Conservation (phyloP, 2,888 invertebrate species). For the Oxyscelio sp. region DNA sequence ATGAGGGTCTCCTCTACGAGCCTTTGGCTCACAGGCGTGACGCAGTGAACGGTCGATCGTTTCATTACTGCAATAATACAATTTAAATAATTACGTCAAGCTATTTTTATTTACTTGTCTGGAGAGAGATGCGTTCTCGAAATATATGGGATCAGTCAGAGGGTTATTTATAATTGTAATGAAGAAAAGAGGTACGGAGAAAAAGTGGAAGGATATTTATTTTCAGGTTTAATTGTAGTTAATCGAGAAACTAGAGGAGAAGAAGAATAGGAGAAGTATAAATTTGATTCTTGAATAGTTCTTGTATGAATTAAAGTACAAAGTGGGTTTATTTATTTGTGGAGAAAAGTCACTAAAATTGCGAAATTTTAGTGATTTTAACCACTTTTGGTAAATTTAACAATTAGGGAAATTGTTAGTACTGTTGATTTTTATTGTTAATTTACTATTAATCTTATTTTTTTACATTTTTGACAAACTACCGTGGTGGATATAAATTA, state of each 20-base stretch:
- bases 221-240: slow-evolving; percentile 12
- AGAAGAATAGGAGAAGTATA: neutral
- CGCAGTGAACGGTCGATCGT: slow-evolving; percentile 52
- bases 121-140: slow-evolving; percentile 16
- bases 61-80: slow-evolving; percentile 60
- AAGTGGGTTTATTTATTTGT: too few relatives aligned
- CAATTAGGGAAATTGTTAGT: too few relatives aligned
- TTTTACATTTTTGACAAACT: too few relatives aligned
- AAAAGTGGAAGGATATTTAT: neutral
- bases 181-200: neutral
- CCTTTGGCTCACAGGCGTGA: slow-evolving; percentile 27
- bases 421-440: too few relatives aligned
- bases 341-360: too few relatives aligned
- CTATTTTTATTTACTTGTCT: slow-evolving; percentile 44
- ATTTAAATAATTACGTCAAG: slow-evolving; percentile 57
- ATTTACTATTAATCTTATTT: too few relatives aligned
- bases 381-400: too few relatives aligned
- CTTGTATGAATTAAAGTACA: neutral
- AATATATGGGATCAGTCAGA: slow-evolving; percentile 14
- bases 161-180: slow-evolving; percentile 31
- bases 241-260: neutral
- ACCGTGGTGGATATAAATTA: too few relatives aligned
- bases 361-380: too few relatives aligned
- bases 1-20: slow-evolving; percentile 48
- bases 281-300: neutral